Evolutionary conservation across 2,113 vertebrate genomes (phyloP), one percentile per base, ranked within the genome.

Genomic region (Cichladusa arquata): DNA sequence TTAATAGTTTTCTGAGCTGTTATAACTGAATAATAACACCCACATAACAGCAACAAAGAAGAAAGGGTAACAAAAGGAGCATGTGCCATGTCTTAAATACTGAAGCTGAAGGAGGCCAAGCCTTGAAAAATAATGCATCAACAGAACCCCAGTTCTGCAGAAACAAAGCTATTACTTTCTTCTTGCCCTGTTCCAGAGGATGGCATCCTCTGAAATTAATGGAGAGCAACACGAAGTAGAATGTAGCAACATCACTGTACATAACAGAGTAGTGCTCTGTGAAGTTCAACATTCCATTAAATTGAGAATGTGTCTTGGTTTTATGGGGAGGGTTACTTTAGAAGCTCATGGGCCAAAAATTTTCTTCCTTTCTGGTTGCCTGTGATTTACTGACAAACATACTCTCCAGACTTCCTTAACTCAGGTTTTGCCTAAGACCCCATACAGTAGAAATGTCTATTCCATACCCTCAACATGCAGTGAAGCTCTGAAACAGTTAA

Each of bases 401-500:
- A 34, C 2, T 22, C 12, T 64, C 13, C 19, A 36, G 23, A n/a
- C 4, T 57, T 38, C 64, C 47, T 73, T 66, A 82, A 77, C 11
- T 9, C 14, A 73, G 14, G 15, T 48, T 61, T 69, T 86, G 16
- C 24, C 40, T 67, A 36, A 58, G 26, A 7, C 7, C 3, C 36
- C 3, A 12, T 14, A 17, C 17, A 67, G 26, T 9, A 91, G n/a
- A 81, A 58, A 83, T 50, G 7, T 71, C 33, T 88, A 34, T 70
- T 83, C 42, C n/a, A 36, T 23, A 66, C 4, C 8, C 25, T 64
- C 34, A 74, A 33, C 6, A 40, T 26, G n/a, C 6, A 80, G 10
- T 12, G 67, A 58, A 74, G 44, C 51, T 79, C 73, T 88, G 81
- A 96, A 95, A 96, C 18, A 93, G 92, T 95, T 97, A 97, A 97